Conservation (phyloP, 2,797 vertebrate species). For the Halcyon chelicuti region DNA sequence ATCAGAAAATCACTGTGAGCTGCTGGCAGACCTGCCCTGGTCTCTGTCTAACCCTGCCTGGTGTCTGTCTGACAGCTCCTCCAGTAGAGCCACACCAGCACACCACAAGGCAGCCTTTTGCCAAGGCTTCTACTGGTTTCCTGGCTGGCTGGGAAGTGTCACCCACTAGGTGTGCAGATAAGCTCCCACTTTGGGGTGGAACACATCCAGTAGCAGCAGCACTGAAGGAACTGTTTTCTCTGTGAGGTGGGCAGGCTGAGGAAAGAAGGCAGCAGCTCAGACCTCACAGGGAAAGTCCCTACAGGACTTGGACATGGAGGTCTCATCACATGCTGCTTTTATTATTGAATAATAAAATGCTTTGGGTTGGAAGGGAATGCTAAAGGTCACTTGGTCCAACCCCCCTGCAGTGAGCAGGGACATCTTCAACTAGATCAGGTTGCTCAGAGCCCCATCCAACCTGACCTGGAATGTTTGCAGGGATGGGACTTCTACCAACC, state of each 20-base stretch:
- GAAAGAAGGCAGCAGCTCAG: not conserved
- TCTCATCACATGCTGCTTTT: not conserved
- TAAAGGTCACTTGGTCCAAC: not conserved
- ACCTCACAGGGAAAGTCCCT: not conserved
- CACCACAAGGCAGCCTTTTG: not conserved
- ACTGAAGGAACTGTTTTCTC: not conserved
- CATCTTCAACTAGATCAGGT: not conserved
- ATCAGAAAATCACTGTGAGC: fast-evolving
- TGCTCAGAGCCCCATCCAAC: not conserved
- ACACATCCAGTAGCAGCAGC: not conserved
- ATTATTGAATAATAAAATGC: not conserved
- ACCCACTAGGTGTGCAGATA: not conserved
- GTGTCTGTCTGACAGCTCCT: not conserved
- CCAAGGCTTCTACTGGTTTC: not conserved
- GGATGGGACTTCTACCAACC: not conserved
- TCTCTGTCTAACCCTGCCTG: not conserved
- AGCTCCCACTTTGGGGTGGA: conserved; percentile 13
- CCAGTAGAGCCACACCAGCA: not conserved
- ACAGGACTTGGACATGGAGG: not conserved
- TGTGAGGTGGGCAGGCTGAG: not conserved
- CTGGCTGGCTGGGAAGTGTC: not conserved
- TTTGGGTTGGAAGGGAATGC: not conserved
- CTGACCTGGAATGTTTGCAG: not conserved
- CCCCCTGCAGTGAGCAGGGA: not conserved
- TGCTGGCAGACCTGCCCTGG: not conserved